These are phyloP conservation scores for Stigmatopora nigra DNA, from an alignment of 2,113 vertebrate species.

Conservation along the genomic window DNA sequence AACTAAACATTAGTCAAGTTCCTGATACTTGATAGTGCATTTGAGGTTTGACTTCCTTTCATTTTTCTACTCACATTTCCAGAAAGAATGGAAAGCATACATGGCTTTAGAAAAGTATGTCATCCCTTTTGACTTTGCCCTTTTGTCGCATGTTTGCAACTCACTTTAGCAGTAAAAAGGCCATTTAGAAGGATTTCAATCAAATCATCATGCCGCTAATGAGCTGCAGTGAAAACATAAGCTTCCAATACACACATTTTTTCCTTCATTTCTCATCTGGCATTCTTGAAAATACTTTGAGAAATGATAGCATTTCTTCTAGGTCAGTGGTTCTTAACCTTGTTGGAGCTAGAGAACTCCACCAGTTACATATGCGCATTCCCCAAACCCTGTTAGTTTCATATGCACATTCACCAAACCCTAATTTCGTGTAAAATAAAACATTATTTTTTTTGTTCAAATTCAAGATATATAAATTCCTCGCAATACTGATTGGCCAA, in stretches of 20 bases:
- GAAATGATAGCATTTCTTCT: slow-evolving; percentile 6
- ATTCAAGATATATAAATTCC: too few species aligned
- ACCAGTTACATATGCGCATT: too few species aligned
- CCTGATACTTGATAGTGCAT: not conserved
- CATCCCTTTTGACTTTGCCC: slow-evolving; percentile 1
- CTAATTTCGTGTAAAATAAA: too few species aligned
- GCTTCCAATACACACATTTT: slow-evolving; percentile 50
- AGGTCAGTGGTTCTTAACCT: not conserved
- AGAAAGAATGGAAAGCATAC: slow-evolving; percentile 26
- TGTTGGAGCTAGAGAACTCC: too few species aligned
- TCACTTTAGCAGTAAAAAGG: slow-evolving; percentile 38
- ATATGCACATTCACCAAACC: too few species aligned
- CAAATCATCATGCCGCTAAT: slow-evolving; percentile 51
- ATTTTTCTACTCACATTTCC: slow-evolving; percentile 7
- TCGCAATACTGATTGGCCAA: too few species aligned
- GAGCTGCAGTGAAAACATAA: slow-evolving; percentile 54
- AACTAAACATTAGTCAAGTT: not conserved
- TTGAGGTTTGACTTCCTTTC: not conserved
- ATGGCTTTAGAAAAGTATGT: slow-evolving; percentile 9
- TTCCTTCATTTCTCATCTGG: slow-evolving; percentile 44
- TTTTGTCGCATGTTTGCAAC: slow-evolving; percentile 28
- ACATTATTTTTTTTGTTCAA: too few species aligned
- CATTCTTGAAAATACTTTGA: slow-evolving; percentile 20
- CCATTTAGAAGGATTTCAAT: slow-evolving; percentile 48
- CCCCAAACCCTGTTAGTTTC: too few species aligned